These are phyloP conservation scores for Agrilus planipennis DNA, from an alignment of 1,140 invertebrate genomes.

Conservation along the genomic window DNA sequence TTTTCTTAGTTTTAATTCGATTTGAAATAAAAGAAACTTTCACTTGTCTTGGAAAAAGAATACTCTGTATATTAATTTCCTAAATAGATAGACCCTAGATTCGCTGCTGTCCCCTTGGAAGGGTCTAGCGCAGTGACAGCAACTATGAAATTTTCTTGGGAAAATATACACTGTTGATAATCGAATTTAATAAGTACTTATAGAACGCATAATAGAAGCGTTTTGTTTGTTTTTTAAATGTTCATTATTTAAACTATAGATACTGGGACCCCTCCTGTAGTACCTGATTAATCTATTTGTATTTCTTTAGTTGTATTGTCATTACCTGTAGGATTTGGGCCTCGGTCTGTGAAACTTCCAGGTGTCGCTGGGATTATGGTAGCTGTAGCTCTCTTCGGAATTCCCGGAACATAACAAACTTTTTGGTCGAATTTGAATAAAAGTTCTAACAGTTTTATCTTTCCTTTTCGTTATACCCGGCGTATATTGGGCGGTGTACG, in stretches of 20 bases:
- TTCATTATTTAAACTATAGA: too few relatives aligned
- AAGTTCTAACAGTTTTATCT: constrained; percentile 16
- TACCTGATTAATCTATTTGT: not conserved
- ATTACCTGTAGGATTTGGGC: constrained; percentile 23
- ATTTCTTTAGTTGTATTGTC: not conserved
- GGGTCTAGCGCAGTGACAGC: too few relatives aligned
- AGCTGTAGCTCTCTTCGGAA: constrained; percentile 19
- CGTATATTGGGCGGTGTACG: constrained; percentile 13
- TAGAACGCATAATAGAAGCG: too few relatives aligned
- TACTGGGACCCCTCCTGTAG: too few relatives aligned
- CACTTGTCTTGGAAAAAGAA: too few relatives aligned
- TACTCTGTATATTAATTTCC: too few relatives aligned
- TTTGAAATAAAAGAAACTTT: too few relatives aligned
- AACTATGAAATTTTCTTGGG: not conserved
- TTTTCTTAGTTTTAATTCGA: too few relatives aligned
- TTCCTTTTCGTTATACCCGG: constrained; percentile 19
- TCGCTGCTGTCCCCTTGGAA: too few relatives aligned
- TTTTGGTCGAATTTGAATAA: constrained; percentile 15
- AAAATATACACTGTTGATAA: not conserved
- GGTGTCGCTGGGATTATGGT: constrained; percentile 22
- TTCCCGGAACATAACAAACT: constrained; percentile 21
- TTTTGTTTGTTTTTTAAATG: too few relatives aligned
- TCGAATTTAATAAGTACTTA: not conserved
- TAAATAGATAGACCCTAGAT: too few relatives aligned
- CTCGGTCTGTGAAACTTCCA: constrained; percentile 24